Evolutionary conservation across 2,113 vertebrate genomes (phyloP), one percentile per base, ranked within the genome.

Genomic region (Limnothrissa miodon): DNA sequence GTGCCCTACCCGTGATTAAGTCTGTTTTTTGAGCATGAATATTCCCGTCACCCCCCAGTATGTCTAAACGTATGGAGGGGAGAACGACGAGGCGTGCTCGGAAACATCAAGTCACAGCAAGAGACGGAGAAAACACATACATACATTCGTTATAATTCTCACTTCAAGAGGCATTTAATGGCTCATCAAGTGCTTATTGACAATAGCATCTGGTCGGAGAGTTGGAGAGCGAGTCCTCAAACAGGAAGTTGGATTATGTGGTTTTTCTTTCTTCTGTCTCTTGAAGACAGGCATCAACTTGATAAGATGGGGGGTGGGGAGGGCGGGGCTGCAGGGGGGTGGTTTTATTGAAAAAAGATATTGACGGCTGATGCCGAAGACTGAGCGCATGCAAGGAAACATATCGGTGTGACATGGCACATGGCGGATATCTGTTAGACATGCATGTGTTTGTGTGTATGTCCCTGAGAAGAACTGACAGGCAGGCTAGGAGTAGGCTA

Each of bases 391-490:
- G 81, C 80, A 82, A 39, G 51, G 88, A 90, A 88, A 89, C 88
- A 86, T 81, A 80, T 86, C 15, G 46, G 21, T 19, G 51, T 82
- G 81, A 78, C 66, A 45, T 83, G 23, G 53, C 74, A 85, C 70
- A 84, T 45, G 85, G 80, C 87, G 88, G 66, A 53, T 21, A 84
- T 84, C 59, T 81, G 81, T 29, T 5, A 23, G 87, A 86, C 85
- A 51, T 1, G 53, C 5, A 7, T 85, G 46, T 78, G 79, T 66
- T 81, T 42, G 45, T 78, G 79, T 1, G 21, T 56, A 83, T 81
- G 19, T 86, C 84, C 86, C 81, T 74, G 87, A 84, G 82, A 23
- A 80, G 79, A 83, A n/a, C 78, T 89, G 90, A 90, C 89, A 93
- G 59, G 56, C 48, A 23, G 51, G 85, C 66, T 84, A 46, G 21